phyloP scores from a whole-genome alignment of 2,113 vertebrate species.

The Mixornis gularis region DNA sequence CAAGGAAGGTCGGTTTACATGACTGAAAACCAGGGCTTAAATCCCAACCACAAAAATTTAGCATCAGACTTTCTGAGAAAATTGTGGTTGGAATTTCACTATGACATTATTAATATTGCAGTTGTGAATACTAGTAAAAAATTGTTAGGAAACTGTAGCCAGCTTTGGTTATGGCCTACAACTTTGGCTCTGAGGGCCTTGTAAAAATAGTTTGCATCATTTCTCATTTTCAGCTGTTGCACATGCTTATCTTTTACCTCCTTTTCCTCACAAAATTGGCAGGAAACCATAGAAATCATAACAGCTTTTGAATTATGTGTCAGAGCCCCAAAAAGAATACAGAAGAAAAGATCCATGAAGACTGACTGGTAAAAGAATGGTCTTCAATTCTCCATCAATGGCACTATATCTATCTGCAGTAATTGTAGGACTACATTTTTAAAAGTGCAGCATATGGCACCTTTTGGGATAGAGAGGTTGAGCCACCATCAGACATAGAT shows the following conservation, averaged over 20 bases:
- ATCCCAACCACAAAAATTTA: background rate
- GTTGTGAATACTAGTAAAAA: background rate
- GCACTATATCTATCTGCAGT: background rate
- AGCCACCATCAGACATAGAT: background rate
- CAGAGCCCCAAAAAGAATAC: background rate
- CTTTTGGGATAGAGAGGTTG: background rate
- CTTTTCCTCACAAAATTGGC: background rate
- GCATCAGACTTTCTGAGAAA: background rate
- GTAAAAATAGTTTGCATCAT: background rate
- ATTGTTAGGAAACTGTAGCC: background rate
- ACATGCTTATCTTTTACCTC: background rate
- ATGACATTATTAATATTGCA: background rate
- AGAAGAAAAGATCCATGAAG: background rate
- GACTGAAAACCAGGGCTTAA: background rate
- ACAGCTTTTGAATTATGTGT: background rate
- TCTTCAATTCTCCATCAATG: background rate
- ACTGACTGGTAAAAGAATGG: background rate
- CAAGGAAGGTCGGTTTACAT: background rate
- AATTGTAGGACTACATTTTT: background rate
- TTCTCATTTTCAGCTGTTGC: background rate
- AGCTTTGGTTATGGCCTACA: background rate
- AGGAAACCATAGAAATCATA: background rate
- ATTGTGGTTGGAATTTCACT: background rate
- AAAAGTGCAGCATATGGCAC: background rate
- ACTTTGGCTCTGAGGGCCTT: background rate